Evolutionary conservation across 2,113 vertebrate genomes (phyloP), one percentile per base, ranked within the genome.

Genomic region (Oxyura jamaicensis): DNA sequence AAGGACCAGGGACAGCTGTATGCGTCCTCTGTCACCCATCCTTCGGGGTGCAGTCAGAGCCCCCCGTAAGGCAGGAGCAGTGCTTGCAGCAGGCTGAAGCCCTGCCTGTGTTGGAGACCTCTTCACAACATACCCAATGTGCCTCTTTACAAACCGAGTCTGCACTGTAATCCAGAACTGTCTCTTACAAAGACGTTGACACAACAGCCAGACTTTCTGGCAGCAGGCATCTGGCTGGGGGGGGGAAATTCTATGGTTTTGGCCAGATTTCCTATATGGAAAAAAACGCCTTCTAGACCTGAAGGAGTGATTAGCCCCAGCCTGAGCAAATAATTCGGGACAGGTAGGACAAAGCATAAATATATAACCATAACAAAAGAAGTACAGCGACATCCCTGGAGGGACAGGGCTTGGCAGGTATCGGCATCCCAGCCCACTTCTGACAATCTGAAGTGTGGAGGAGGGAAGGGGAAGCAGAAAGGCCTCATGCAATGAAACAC

Each of bases 371-470:
- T 50, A 36, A 62, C 3, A 20, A 68, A 86, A 66, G 18, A 78
- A 82, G 50, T 42, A 13, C n/a, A 83, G 29, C 25, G 13, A 21
- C 8, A 10, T 60, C 19, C 76, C 44, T 76, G 67, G 41, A 84
- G 21, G 28, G 15, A n/a, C 42, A 73, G 41, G 41, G 6, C 28
- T 91, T 35, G 60, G 42, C 74, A 79, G 46, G n/a, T 77, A 4
- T 62, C 52, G n/a, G 46, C 36, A 59, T 66, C 60, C 52, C 3
- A 2, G 5, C 2, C 1, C 4, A 1, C 13, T 41, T 68, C 13
- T 73, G 26, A 44, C 15, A 52, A 0, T 73, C 55, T 2, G 7
- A 59, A 75, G 33, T 50, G 48, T 56, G 41, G 33, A 86, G 41
- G 50, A 72, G 28, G 8, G 42, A 90, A 74, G 20, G 31, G 29